These are phyloP conservation scores for Anhinga anhinga DNA, from an alignment of 2,113 vertebrate genomes.

Conservation along the genomic window DNA sequence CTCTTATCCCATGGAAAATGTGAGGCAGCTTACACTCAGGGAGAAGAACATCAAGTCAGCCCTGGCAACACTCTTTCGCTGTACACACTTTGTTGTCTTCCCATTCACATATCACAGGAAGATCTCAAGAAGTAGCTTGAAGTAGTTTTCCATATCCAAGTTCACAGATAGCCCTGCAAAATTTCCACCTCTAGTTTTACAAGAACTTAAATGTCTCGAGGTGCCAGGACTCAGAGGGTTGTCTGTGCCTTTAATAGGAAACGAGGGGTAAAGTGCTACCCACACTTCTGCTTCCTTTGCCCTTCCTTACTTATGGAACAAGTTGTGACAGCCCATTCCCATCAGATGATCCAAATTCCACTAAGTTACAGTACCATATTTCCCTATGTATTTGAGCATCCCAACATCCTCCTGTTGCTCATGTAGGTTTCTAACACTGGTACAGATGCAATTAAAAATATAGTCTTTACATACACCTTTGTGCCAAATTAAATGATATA, in stretches of 20 bases:
- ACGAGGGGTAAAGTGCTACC: accelerated
- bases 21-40: background rate
- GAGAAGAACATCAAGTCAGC: background rate
- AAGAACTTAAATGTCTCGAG: background rate
- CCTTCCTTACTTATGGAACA: background rate
- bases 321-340: background rate
- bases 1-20: background rate
- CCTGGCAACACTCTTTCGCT: background rate
- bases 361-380: background rate
- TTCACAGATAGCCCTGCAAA: background rate
- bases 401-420: background rate
- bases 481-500: background rate
- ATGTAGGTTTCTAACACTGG: background rate
- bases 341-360: background rate
- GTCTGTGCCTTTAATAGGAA: background rate
- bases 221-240: background rate
- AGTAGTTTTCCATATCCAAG: background rate
- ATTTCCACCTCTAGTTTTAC: background rate
- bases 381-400: background rate
- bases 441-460: background rate
- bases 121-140: background rate
- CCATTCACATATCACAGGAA: background rate
- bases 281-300: background rate
- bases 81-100: background rate
- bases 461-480: background rate